Conservation (phyloP, 2,797 vertebrate species). For the Micromesistius poutassou region DNA sequence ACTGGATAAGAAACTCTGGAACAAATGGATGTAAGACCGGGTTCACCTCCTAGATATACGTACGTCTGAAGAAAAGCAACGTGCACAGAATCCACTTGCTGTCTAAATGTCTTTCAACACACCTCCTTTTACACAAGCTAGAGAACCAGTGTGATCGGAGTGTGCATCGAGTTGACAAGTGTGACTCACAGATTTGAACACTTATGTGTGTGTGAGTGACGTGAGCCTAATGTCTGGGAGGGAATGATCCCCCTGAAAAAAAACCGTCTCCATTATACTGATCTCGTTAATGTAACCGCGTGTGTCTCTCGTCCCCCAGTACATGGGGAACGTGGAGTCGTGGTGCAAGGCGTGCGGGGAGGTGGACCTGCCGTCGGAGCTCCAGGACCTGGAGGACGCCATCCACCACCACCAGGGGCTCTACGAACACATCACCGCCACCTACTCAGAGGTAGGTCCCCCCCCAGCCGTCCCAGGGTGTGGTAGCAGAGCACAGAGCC, state of each 20-base stretch:
- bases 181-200: no score
- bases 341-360: slow-evolving; percentile 99
- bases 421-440: slow-evolving; percentile 94
- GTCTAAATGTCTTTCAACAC: background rate
- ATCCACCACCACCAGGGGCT: slow-evolving; percentile 98
- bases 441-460: slow-evolving; percentile 90
- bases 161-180: background rate
- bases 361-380: slow-evolving; percentile 93
- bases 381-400: slow-evolving; percentile 95
- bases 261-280: background rate
- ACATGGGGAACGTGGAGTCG: slow-evolving; percentile 96
- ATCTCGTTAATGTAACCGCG: background rate
- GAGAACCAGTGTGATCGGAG: background rate
- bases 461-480: background rate
- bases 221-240: no score
- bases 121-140: background rate
- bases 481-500: no score
- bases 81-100: background rate
- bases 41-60: background rate
- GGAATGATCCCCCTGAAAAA: no score
- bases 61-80: background rate
- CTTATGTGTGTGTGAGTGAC: background rate
- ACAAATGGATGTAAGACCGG: background rate
- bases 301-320: slow-evolving; percentile 67
- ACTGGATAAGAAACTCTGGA: background rate